Conservation (phyloP, 2,113 vertebrate genomes). For the Syngnathus scovelli region DNA sequence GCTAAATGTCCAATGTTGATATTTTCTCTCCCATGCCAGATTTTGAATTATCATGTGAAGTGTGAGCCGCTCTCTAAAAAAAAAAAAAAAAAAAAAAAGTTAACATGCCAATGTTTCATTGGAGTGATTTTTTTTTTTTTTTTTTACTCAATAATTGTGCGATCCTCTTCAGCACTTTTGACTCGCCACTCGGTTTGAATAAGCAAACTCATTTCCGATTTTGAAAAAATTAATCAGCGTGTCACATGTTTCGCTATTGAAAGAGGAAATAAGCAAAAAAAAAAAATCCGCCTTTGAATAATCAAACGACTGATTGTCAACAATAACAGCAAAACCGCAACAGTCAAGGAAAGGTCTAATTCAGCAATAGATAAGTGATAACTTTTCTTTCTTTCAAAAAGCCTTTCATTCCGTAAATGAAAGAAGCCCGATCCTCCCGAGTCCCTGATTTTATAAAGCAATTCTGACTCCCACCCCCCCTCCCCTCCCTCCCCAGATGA, state of each 20-base stretch:
- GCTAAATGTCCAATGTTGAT: slow-evolving; percentile 64
- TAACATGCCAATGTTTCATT: slow-evolving; percentile 75
- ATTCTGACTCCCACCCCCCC: slow-evolving; percentile 62
- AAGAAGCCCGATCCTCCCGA: slow-evolving; percentile 59
- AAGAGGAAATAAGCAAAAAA: slow-evolving; percentile 25
- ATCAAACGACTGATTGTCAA: slow-evolving; percentile 27
- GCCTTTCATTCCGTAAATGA: slow-evolving; percentile 73
- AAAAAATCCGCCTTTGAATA: slow-evolving; percentile 36
- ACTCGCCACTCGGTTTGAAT: slow-evolving; percentile 74
- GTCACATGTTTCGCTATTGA: slow-evolving; percentile 51
- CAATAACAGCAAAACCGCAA: slow-evolving; percentile 38
- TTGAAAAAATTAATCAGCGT: slow-evolving; percentile 72
- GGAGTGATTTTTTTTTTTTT: slow-evolving; percentile 64
- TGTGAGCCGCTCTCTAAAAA: slow-evolving; percentile 63
- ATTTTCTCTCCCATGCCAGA: slow-evolving; percentile 53
- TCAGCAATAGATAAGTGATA: slow-evolving; percentile 47
- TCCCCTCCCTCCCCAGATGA: slow-evolving; percentile 59
- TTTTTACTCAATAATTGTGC: slow-evolving; percentile 67
- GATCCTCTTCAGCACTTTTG: slow-evolving; percentile 75
- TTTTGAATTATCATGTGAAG: slow-evolving; percentile 71
- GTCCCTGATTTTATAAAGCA: slow-evolving; percentile 68
- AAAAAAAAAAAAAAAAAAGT: slow-evolving; percentile 40
- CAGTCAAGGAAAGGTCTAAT: slow-evolving; percentile 35
- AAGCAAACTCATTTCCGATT: slow-evolving; percentile 69
- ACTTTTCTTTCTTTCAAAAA: slow-evolving; percentile 51